Percentiles rank a stretch among this genome's conserved stretches.
Conservation (phyloP, 2,113 vertebrate species). For the Oostethus manadensis region DNA sequence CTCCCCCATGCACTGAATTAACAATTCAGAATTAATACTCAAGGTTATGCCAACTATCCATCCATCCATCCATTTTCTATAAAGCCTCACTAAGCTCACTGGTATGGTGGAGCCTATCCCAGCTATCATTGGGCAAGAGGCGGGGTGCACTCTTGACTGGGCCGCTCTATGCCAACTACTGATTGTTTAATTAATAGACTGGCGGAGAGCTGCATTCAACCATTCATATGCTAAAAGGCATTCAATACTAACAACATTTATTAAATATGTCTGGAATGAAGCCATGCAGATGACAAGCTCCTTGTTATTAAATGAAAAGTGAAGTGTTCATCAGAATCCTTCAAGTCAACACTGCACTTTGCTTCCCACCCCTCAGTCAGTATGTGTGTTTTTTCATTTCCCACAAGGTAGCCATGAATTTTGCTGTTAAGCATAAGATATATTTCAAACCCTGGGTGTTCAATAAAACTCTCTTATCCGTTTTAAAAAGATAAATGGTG, state of each 20-base stretch:
- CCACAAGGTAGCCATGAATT: constrained; percentile 36
- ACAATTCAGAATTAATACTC: too few species aligned
- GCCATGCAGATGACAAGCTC: constrained; percentile 10
- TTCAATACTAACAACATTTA: not conserved
- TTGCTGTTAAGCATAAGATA: constrained; percentile 39
- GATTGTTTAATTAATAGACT: not conserved
- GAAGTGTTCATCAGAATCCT: constrained; percentile 14
- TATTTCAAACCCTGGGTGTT: constrained; percentile 31
- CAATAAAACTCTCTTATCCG: constrained; percentile 33
- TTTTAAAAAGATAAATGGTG: constrained; percentile 45
- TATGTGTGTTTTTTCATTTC: constrained; percentile 33
- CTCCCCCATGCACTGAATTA: not conserved
- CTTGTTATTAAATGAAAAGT: constrained; percentile 8
- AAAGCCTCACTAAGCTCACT: too few species aligned
- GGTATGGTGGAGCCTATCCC: too few species aligned
- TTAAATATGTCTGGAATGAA: constrained; percentile 16
- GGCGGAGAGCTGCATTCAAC: not conserved
- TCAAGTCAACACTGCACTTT: constrained; percentile 27
- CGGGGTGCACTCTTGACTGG: too few species aligned
- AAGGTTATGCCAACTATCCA: too few species aligned
- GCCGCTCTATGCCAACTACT: not conserved
- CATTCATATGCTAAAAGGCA: constrained; percentile 1
- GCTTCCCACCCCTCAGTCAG: not conserved
- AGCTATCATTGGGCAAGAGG: too few species aligned
- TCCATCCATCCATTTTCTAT: too few species aligned